Evolutionary conservation across 2,113 vertebrate genomes (phyloP).

Genomic region (Oriolus oriolus): DNA sequence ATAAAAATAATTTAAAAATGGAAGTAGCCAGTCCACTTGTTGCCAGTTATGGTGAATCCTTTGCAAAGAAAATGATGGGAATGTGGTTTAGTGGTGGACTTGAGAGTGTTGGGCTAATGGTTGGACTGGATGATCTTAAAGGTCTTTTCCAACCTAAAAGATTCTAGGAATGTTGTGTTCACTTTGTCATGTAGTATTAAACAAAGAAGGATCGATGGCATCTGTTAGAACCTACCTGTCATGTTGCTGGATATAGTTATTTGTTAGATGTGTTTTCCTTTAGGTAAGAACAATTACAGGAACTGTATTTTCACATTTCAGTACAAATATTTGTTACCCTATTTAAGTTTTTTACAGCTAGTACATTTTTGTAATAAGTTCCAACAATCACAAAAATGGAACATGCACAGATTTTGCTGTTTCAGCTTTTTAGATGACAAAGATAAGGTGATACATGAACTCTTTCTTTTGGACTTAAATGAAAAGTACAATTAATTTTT

Average conservation of each 20-base stretch:
- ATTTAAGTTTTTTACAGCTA: neutral
- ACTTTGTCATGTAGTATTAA: conserved; percentile 43
- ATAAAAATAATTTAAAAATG: neutral
- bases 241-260: neutral
- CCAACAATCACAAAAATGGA: neutral
- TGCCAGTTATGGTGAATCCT: neutral
- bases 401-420: neutral
- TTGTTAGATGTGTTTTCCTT: neutral
- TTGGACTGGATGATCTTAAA: neutral
- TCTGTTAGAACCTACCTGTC: conserved; percentile 23
- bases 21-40: neutral
- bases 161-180: conserved; percentile 18
- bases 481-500: neutral
- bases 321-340: neutral
- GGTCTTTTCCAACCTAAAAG: neutral
- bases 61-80: neutral
- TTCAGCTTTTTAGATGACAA: neutral
- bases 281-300: neutral
- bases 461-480: neutral
- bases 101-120: neutral
- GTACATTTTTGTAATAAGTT: neutral
- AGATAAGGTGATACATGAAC: neutral
- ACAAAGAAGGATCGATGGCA: conserved; percentile 16
- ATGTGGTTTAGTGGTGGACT: neutral
- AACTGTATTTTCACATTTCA: neutral